phyloP scores from a whole-genome alignment of 92 coral and sea anemone genomes.

The Pocillopora grandis region DNA sequence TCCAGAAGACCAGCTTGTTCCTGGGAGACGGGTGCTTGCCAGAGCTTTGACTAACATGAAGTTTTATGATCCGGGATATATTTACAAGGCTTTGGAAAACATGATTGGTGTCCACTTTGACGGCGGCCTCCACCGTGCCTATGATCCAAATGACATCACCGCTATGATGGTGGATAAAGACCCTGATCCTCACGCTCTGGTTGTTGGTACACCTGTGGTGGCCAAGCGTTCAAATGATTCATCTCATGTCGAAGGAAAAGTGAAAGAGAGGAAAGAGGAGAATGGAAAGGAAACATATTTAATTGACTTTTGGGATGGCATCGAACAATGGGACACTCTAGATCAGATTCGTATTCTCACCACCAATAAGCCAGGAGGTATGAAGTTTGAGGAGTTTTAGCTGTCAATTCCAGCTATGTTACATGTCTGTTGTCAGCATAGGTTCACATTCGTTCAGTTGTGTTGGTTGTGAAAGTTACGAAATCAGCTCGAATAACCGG shows the following conservation, averaged over 20 bases:
- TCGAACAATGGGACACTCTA: slow-evolving; percentile 54
- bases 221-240: slow-evolving; percentile 63
- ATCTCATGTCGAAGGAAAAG: slow-evolving; percentile 48
- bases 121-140: slow-evolving; percentile 39
- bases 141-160: slow-evolving; percentile 79
- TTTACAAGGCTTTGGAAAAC: slow-evolving; percentile 50
- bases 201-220: slow-evolving; percentile 69
- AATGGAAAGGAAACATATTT: slow-evolving; percentile 51
- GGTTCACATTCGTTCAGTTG: too few species aligned
- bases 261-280: slow-evolving; percentile 48
- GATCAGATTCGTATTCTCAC: slow-evolving; percentile 69
- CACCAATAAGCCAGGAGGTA: slow-evolving; percentile 79
- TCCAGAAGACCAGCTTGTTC: slow-evolving; percentile 75
- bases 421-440: not conserved
- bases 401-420: not conserved
- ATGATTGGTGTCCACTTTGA: slow-evolving; percentile 63
- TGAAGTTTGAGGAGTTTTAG: not conserved
- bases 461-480: too few species aligned
- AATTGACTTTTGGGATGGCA: slow-evolving; percentile 75
- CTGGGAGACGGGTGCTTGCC: slow-evolving; percentile 86
- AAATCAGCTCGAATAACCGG: too few species aligned
- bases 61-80: slow-evolving; percentile 72
- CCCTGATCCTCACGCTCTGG: slow-evolving; percentile 66
- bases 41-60: slow-evolving; percentile 58
- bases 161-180: slow-evolving; percentile 77